Percentiles rank a stretch among this genome's conserved stretches.
Conservation (phyloP, 2,888 invertebrate species). For the Lapara coniferarum region DNA sequence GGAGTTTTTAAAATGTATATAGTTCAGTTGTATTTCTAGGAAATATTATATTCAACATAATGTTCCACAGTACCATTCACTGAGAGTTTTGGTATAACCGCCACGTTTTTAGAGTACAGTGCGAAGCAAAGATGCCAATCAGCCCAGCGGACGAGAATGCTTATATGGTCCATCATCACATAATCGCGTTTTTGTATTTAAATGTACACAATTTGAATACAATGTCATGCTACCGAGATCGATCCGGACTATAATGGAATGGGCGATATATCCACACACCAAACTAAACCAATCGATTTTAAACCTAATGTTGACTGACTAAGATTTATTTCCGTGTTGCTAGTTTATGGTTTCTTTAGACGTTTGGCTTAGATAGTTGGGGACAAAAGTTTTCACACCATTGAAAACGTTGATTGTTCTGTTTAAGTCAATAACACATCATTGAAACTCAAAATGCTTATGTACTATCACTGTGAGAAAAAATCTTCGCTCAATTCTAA, state of each 20-base stretch:
- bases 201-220: constrained; percentile 81
- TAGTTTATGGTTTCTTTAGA: constrained; percentile 22
- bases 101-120: constrained; percentile 43
- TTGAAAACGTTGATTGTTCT: constrained; percentile 60
- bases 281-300: constrained; percentile 1
- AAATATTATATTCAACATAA: too few relatives aligned
- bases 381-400: constrained; percentile 61
- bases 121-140: constrained; percentile 36
- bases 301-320: constrained; percentile 30
- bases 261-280: constrained; percentile 60
- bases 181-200: constrained; percentile 83
- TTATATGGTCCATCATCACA: constrained; percentile 73
- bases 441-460: constrained; percentile 11
- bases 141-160: constrained; percentile 42
- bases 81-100: constrained; percentile 30
- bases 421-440: constrained; percentile 38
- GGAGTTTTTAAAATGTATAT: too few relatives aligned
- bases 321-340: constrained; percentile 26
- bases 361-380: constrained; percentile 29
- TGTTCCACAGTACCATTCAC: neutral
- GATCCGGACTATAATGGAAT: constrained; percentile 66
- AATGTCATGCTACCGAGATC: constrained; percentile 77
- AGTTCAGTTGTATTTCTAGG: too few relatives aligned
- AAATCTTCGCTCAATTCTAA: neutral
- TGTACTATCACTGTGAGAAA: neutral